These are phyloP conservation scores for Platysternon megacephalum DNA, from an alignment of 2,113 vertebrate genomes.

Conservation along the genomic window DNA sequence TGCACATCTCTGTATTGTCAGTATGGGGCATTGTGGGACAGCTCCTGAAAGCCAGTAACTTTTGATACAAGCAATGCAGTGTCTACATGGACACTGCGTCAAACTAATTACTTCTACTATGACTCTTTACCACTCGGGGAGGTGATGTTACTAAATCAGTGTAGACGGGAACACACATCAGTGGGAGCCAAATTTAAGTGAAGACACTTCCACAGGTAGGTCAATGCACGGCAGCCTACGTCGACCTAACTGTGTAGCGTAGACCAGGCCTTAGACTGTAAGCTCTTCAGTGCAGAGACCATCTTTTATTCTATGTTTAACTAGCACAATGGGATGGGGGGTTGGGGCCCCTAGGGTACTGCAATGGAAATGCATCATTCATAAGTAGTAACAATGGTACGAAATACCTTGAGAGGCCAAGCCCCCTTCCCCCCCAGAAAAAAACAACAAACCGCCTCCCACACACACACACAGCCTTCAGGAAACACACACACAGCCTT, in stretches of 20 bases:
- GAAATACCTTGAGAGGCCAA: background rate
- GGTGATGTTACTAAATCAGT: background rate
- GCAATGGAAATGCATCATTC: background rate
- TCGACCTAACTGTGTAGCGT: background rate
- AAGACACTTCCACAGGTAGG: background rate
- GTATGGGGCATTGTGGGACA: background rate
- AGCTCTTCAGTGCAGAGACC: background rate
- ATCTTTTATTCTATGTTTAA: background rate
- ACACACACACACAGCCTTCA: too few species aligned
- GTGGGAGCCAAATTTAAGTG: background rate
- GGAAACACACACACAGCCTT: too few species aligned
- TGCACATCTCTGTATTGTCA: background rate
- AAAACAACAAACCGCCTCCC: too few species aligned
- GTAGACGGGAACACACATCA: background rate
- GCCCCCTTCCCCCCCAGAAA: too few species aligned
- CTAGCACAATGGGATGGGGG: too few species aligned
- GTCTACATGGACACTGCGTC: background rate
- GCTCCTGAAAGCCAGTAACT: background rate
- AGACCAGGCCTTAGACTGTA: background rate
- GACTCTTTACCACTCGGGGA: background rate
- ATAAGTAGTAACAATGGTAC: background rate
- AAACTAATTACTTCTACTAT: background rate
- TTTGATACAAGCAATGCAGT: background rate
- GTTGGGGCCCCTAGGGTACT: background rate
- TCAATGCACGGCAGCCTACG: background rate